Base-by-base conservation (phyloP, 1,140 invertebrate species). In the Geopemphigus sp. region DNA sequence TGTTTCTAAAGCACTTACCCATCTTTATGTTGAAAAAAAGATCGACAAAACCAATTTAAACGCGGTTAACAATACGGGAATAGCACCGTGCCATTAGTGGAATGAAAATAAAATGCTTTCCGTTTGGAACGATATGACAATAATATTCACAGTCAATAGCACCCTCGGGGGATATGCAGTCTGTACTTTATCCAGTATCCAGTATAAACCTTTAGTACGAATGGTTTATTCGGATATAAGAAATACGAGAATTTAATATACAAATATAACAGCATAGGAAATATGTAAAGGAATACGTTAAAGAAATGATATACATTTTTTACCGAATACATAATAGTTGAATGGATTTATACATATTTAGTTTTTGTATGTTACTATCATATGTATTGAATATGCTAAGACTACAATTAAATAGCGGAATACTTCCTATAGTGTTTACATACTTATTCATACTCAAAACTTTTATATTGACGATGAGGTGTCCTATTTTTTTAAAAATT, bases 111-210 rank as follows among this genome's bases (percentile, higher is more conserved):
- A 78, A 61, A 61, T 78, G 56, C 73, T 26, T 45, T 26, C 22
- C 56, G 56, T 78, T 78, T 47, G 32, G 56, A 26, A 61, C 32
- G 32, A 78, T 61, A 78, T 78, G 73, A 78, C 73, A 78, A 78
- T 78, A 78, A 78, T 59, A 78, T 47, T n/a, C 56, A 59, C 32
- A 78, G 29, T 61, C 56, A 61, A 78, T 59, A 78, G n/a, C 61
- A 26, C 73, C 56, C 73, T 61, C 22, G 54, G 32, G 73, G 57
- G 57, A 61, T 61, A 59, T 50, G 32, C 29, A 8, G 57, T 45
- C 57, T 39, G n/a, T 39, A 45, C 5, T 17, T 39, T 32, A 26
- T 61, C 15, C 32, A 57, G 12, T 11, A 22, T 78, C 26, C 47
- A 59, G 14, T 11, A 50, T 76, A 39, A 39, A 39, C 32, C 32